A percentile compares a stretch with the other conserved stretches of the same genome.
phyloP scores from a whole-genome alignment of 2,113 vertebrate genomes.

The Copsychus sechellarum region DNA sequence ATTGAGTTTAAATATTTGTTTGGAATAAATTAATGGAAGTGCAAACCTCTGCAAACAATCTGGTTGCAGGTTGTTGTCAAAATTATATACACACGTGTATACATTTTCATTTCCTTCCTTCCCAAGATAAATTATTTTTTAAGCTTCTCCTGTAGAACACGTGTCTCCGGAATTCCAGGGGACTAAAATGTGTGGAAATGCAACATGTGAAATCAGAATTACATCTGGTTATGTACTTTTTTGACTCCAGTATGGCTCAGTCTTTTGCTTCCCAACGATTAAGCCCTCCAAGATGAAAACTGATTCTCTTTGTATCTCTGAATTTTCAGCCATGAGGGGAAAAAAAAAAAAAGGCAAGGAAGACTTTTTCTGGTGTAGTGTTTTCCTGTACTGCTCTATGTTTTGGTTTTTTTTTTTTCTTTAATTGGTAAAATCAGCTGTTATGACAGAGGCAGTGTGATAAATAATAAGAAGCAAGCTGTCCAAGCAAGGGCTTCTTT shows the following conservation, averaged over 20 bases:
- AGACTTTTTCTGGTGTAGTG: neutral
- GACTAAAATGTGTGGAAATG: slow-evolving; percentile 23
- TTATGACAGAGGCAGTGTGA: slow-evolving; percentile 65
- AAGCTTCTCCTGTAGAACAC: slow-evolving; percentile 44
- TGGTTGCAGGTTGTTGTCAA: slow-evolving; percentile 34
- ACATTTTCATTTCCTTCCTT: slow-evolving; percentile 42
- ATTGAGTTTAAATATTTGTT: slow-evolving; percentile 18
- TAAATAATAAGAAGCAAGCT: slow-evolving; percentile 68
- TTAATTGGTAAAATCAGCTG: slow-evolving; percentile 39
- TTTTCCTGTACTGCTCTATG: slow-evolving; percentile 40
- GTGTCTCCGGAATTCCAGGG: slow-evolving; percentile 37
- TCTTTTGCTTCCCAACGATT: slow-evolving; percentile 31
- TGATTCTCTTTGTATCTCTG: slow-evolving; percentile 57
- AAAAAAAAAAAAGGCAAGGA: neutral
- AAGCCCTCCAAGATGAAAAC: slow-evolving; percentile 42
- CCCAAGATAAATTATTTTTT: slow-evolving; percentile 28
- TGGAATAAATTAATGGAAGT: slow-evolving; percentile 35
- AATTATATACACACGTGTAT: slow-evolving; percentile 31
- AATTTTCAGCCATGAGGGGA: slow-evolving; percentile 1
- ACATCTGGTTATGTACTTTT: slow-evolving; percentile 44
- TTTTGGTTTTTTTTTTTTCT: neutral
- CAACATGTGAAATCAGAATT: slow-evolving; percentile 46
- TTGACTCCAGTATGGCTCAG: slow-evolving; percentile 26
- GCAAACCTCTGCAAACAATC: slow-evolving; percentile 1
- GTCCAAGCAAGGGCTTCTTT: slow-evolving; percentile 65